Evolutionary conservation across 2,113 vertebrate genomes (phyloP).

Genomic region (Puma concolor): DNA sequence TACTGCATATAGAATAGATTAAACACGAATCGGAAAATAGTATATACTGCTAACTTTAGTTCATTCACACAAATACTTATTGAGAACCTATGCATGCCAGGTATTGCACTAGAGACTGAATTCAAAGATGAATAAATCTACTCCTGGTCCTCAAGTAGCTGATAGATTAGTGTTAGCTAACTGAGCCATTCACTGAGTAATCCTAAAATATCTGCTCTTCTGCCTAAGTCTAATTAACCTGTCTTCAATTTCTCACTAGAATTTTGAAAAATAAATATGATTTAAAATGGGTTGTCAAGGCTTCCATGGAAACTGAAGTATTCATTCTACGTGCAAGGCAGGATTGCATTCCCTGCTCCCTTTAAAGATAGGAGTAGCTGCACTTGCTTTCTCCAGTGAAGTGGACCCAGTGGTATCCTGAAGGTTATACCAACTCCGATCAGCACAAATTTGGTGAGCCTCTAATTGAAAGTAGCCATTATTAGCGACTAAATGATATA

Average conservation of each 20-base stretch:
- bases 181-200: background rate
- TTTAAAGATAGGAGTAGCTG: background rate
- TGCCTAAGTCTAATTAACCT: background rate
- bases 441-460: background rate
- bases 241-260: background rate
- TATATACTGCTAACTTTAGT: background rate
- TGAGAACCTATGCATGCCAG: background rate
- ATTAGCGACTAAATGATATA: background rate
- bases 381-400: background rate
- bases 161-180: background rate
- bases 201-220: background rate
- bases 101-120: background rate
- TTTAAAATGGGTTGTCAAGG: background rate
- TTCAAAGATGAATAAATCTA: background rate
- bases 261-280: constrained; percentile 39
- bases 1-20: background rate
- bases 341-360: background rate
- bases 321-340: background rate
- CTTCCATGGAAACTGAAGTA: background rate
- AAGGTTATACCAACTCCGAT: background rate
- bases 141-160: background rate
- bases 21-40: background rate
- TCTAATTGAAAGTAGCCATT: background rate
- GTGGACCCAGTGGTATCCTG: background rate
- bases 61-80: background rate